A percentile compares a stretch with the other conserved stretches of the same genome.
These are phyloP conservation scores for Cerceris rybyensis DNA, from an alignment of 2,888 invertebrate species.

Conservation along the genomic window DNA sequence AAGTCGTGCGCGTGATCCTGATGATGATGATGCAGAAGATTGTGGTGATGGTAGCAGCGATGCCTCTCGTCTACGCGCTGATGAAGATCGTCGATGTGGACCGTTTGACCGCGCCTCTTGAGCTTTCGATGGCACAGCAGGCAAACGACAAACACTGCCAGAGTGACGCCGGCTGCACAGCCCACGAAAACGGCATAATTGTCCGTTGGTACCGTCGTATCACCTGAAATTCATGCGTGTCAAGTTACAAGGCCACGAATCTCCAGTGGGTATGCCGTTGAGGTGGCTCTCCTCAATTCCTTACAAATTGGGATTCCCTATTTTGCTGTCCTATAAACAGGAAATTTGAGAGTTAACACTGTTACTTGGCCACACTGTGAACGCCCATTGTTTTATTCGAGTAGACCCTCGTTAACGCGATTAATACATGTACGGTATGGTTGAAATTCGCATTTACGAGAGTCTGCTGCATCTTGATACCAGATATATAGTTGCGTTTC, in stretches of 20 bases:
- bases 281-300: background rate
- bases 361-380: no score
- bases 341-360: background rate
- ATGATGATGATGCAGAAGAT: slow-evolving; percentile 60
- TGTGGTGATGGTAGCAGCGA: slow-evolving; percentile 73
- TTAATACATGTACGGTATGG: no score
- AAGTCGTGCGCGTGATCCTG: slow-evolving; percentile 56
- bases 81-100: slow-evolving; percentile 73
- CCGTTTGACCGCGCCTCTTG: slow-evolving; percentile 73
- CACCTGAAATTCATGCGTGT: slow-evolving; percentile 78
- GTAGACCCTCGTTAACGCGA: no score
- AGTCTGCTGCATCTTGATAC: no score
- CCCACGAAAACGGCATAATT: slow-evolving; percentile 84
- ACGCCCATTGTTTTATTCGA: no score
- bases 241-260: background rate
- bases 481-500: no score
- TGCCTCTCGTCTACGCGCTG: slow-evolving; percentile 75
- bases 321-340: background rate
- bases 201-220: slow-evolving; percentile 83
- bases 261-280: background rate
- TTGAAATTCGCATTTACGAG: no score
- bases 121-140: slow-evolving; percentile 84
- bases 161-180: slow-evolving; percentile 81
- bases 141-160: slow-evolving; percentile 82
- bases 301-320: background rate